Percentiles rank a stretch among this genome's conserved stretches.
phyloP scores from a whole-genome alignment of 2,888 invertebrate genomes.

The Nezara viridula region DNA sequence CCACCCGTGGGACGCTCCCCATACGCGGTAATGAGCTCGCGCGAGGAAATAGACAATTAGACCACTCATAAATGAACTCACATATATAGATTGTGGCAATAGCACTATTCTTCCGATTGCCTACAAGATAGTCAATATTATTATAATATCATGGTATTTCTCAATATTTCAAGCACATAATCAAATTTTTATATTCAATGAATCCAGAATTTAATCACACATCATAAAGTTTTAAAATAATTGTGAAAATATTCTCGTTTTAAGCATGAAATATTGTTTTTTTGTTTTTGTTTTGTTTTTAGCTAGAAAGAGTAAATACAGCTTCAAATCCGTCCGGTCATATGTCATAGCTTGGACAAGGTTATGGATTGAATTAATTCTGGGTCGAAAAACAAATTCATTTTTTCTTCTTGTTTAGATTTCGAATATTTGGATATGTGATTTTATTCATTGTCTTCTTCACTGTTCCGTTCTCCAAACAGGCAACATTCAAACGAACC shows the following conservation, averaged over 20 bases:
- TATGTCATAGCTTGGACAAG: neutral
- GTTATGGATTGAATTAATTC: neutral
- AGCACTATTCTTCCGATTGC: too few relatives aligned
- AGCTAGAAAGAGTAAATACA: neutral
- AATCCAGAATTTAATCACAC: neutral
- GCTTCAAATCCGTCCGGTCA: neutral
- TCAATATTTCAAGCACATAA: too few relatives aligned
- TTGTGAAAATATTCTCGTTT: neutral
- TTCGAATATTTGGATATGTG: neutral
- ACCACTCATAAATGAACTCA: too few relatives aligned
- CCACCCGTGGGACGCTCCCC: too few relatives aligned
- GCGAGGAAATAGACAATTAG: too few relatives aligned
- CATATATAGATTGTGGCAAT: too few relatives aligned
- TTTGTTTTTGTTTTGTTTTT: neutral
- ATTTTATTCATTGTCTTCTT: neutral
- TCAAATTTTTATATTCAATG: neutral
- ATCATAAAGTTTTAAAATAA: neutral
- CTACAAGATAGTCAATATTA: too few relatives aligned
- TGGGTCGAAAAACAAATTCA: neutral
- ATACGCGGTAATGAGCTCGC: too few relatives aligned
- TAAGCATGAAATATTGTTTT: neutral
- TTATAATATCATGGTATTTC: too few relatives aligned
- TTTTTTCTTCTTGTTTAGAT: constrained; percentile 10
- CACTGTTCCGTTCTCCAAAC: neutral
- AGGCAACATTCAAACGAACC: neutral